Conservation (phyloP, 2,888 invertebrate species). For the Azorinus chamasolen region DNA sequence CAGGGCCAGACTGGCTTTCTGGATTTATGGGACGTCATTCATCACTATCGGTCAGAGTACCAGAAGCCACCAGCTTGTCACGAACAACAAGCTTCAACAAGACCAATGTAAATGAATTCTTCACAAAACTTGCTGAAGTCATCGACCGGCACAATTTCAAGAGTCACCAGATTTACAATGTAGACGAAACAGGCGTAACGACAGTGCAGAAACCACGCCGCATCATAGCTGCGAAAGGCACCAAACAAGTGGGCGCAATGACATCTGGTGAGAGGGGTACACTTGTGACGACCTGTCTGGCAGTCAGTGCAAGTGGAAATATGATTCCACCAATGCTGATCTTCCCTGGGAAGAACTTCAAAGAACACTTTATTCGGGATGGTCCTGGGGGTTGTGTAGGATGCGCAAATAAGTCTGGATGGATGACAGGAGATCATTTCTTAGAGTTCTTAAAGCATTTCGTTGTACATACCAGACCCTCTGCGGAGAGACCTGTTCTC, state of each 20-base stretch:
- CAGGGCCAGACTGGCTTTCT: constrained; percentile 62
- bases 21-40: constrained; percentile 34
- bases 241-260: constrained; percentile 58
- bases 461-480: constrained; percentile 69
- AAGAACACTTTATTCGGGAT: constrained; percentile 32
- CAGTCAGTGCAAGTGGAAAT: constrained; percentile 51
- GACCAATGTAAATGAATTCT: constrained; percentile 36
- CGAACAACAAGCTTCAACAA: constrained; percentile 56
- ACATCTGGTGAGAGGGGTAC: constrained; percentile 55
- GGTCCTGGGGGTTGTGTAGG: constrained; percentile 36
- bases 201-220: constrained; percentile 57
- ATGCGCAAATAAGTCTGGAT: constrained; percentile 62
- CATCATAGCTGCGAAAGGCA: constrained; percentile 45
- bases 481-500: constrained; percentile 70
- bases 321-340: constrained; percentile 54
- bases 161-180: constrained; percentile 45
- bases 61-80: constrained; percentile 59
- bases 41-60: constrained; percentile 43
- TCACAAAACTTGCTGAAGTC: constrained; percentile 39
- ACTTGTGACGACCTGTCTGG: constrained; percentile 34
- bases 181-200: constrained; percentile 58
- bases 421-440: constrained; percentile 78
- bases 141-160: constrained; percentile 44
- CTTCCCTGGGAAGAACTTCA: constrained; percentile 44
- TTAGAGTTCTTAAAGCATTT: constrained; percentile 76